Conservation (phyloP, 2,113 vertebrate species). For the Vicugna pacos region DNA sequence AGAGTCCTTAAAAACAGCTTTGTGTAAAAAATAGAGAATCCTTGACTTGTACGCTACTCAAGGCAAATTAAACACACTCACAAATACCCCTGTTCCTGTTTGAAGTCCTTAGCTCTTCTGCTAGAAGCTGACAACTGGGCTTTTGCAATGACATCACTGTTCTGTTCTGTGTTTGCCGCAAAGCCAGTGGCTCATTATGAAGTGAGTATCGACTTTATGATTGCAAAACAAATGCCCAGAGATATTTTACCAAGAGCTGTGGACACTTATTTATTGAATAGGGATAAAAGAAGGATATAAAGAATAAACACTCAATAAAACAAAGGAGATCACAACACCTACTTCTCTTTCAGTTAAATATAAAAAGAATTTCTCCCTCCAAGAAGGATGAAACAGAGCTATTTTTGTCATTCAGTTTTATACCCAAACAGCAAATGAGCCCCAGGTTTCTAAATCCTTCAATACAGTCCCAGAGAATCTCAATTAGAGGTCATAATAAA, state of each 20-base stretch:
- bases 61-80: conserved; percentile 68
- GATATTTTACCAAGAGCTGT: conserved; percentile 61
- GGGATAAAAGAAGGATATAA: not conserved
- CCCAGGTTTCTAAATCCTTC: conserved; percentile 54
- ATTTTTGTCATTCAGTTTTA: not conserved
- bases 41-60: conserved; percentile 57
- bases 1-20: conserved; percentile 48
- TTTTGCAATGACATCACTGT: conserved; percentile 24
- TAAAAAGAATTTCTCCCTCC: conserved; percentile 51
- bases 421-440: not conserved
- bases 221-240: conserved; percentile 81
- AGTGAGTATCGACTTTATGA: conserved; percentile 77
- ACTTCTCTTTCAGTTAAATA: conserved; percentile 10
- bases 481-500: not conserved
- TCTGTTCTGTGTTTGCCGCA: conserved; percentile 75
- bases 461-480: not conserved
- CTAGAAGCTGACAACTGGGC: conserved; percentile 70
- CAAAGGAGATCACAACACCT: not conserved
- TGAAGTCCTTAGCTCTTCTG: conserved; percentile 71
- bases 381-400: conserved; percentile 29
- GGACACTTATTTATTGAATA: not conserved
- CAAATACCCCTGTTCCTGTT: conserved; percentile 64
- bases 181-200: conserved; percentile 64
- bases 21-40: conserved; percentile 59
- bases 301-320: conserved; percentile 50